Evolutionary conservation across 2,888 invertebrate species (phyloP).

Genomic region (Platycnemis pennipes): DNA sequence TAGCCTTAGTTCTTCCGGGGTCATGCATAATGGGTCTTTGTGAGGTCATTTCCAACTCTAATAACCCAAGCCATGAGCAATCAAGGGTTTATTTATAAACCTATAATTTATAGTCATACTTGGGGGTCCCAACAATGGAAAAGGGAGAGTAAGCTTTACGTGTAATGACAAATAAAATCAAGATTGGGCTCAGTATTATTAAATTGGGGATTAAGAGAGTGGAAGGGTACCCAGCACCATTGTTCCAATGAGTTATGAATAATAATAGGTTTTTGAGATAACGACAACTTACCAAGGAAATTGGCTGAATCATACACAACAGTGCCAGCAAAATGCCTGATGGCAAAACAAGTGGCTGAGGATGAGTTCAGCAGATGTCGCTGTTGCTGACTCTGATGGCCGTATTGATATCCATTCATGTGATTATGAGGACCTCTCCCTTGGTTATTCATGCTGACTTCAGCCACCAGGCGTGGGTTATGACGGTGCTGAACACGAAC

Average conservation of each 20-base stretch:
- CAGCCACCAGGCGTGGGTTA: constrained; percentile 90
- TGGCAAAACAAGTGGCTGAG: constrained; percentile 89
- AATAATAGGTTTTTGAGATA: background rate
- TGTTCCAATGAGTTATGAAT: background rate
- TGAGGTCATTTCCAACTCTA: too few species aligned
- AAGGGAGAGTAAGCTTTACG: too few species aligned
- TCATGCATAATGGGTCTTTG: too few species aligned
- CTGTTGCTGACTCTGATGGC: constrained; percentile 39
- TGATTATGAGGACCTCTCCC: constrained; percentile 40
- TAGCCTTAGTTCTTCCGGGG: too few species aligned
- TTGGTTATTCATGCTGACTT: constrained; percentile 85
- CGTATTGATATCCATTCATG: constrained; percentile 58
- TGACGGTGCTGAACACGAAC: constrained; percentile 90
- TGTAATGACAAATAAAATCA: too few species aligned
- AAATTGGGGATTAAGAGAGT: too few species aligned
- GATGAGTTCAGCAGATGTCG: constrained; percentile 32
- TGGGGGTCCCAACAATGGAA: too few species aligned
- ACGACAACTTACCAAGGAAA: constrained; percentile 83
- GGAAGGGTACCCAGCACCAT: constrained; percentile 66
- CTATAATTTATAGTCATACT: too few species aligned
- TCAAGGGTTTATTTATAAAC: too few species aligned
- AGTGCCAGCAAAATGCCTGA: constrained; percentile 93
- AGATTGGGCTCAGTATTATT: too few species aligned
- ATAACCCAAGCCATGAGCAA: too few species aligned
- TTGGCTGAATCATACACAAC: constrained; percentile 94